Conservation (phyloP, 2,888 invertebrate genomes). For the Gymnosoma rotundatum region DNA sequence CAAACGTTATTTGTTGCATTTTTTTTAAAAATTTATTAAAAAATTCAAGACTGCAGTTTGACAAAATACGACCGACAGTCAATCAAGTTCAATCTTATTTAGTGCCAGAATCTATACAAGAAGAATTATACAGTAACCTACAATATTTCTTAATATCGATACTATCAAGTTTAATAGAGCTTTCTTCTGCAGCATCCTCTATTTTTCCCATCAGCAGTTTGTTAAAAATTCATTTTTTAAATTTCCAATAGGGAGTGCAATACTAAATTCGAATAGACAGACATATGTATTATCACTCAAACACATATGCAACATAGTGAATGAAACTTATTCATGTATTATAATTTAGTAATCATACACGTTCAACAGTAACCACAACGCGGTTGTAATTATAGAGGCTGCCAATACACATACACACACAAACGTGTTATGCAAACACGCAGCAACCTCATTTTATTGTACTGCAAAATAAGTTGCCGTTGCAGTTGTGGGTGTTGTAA, state of each 20-base stretch:
- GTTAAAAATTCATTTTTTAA: too few relatives aligned
- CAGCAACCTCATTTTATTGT: constrained; percentile 30
- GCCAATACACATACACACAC: background rate
- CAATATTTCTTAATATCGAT: too few relatives aligned
- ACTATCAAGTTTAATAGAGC: too few relatives aligned
- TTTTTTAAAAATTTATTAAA: too few relatives aligned
- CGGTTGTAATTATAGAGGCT: constrained; percentile 41
- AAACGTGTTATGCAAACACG: background rate
- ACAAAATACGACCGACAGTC: too few relatives aligned
- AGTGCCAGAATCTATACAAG: too few relatives aligned
- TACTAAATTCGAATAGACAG: background rate
- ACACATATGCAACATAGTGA: background rate
- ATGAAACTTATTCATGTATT: constrained; percentile 9
- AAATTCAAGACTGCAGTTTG: background rate
- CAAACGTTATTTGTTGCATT: too few relatives aligned
- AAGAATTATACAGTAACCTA: too few relatives aligned
- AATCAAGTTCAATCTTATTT: too few relatives aligned
- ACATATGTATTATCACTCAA: background rate
- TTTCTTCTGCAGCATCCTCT: too few relatives aligned
- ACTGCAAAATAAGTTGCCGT: constrained; percentile 3
- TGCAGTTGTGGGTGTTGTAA: constrained; percentile 37
- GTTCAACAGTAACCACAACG: constrained; percentile 32
- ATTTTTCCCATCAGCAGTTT: too few relatives aligned
- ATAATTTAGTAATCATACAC: constrained; percentile 14
- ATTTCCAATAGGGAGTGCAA: background rate